phyloP scores from a whole-genome alignment of 1,140 invertebrate species.

The Drosophila ohnishii region DNA sequence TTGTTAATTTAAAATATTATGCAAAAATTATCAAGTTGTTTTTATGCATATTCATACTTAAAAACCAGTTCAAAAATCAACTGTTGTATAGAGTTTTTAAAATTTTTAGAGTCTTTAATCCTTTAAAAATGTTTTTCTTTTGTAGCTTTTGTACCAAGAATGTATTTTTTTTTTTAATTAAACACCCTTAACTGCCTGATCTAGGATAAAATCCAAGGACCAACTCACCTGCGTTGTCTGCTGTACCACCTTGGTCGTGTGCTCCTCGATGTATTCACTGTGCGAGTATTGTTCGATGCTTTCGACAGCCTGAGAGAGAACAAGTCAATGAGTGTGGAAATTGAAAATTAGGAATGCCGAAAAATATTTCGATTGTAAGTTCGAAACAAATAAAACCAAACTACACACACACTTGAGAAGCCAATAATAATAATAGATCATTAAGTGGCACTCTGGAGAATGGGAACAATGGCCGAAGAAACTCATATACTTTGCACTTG shows the following conservation, averaged over 20 bases:
- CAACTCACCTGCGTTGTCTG: conserved; percentile 73
- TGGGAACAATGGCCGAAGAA: conserved; percentile 30
- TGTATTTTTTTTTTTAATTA: background rate
- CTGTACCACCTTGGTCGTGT: conserved; percentile 74
- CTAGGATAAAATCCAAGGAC: background rate
- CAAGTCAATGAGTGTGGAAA: conserved; percentile 61
- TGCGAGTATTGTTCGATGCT: conserved; percentile 77
- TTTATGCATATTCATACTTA: too few species aligned
- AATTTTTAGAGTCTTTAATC: background rate
- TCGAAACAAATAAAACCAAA: conserved; percentile 17
- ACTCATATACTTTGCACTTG: conserved; percentile 72
- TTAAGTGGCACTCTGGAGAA: conserved; percentile 37
- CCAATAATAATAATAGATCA: conserved; percentile 22
- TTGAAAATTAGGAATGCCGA: conserved; percentile 53
- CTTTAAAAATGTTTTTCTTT: background rate
- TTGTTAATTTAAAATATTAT: too few species aligned
- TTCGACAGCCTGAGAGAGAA: conserved; percentile 78
- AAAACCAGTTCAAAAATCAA: too few species aligned
- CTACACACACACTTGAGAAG: conserved; percentile 2
- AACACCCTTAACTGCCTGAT: background rate
- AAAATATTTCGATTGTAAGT: conserved; percentile 21
- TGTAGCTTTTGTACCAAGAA: too few species aligned
- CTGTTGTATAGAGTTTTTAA: too few species aligned
- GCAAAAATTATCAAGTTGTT: too few species aligned
- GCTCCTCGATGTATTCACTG: conserved; percentile 79